These are phyloP conservation scores for Nyctalus aviator DNA, from an alignment of 2,797 vertebrate species.

Conservation along the genomic window DNA sequence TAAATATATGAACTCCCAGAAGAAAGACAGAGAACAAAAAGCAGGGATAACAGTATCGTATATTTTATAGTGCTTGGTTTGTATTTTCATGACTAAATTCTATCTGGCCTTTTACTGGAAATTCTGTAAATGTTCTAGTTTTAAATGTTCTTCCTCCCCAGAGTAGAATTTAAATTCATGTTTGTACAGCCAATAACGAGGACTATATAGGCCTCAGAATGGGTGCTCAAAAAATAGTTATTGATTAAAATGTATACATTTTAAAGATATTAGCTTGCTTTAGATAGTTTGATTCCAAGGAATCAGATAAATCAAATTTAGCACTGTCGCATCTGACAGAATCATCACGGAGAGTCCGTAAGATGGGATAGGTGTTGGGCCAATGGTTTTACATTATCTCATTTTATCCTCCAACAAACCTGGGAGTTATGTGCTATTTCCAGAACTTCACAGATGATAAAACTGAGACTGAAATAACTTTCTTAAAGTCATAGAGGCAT, in stretches of 20 bases:
- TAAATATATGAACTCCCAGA: background rate
- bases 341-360: background rate
- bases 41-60: background rate
- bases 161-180: background rate
- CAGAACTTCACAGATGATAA: conserved; percentile 44
- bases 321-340: background rate
- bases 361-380: background rate
- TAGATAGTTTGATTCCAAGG: background rate
- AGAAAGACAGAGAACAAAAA: background rate
- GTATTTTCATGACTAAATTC: background rate
- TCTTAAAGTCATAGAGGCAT: background rate
- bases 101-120: background rate
- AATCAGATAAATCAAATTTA: background rate
- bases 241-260: background rate
- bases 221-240: background rate
- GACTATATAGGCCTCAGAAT: background rate
- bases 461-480: background rate
- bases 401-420: conserved; percentile 36
- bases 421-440: background rate
- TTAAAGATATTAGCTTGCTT: background rate
- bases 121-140: background rate
- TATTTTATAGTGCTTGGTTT: background rate
- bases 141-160: background rate
- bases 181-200: background rate
- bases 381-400: background rate